Conservation (phyloP, 2,113 vertebrate genomes). For the Hyperopisus bebe region DNA sequence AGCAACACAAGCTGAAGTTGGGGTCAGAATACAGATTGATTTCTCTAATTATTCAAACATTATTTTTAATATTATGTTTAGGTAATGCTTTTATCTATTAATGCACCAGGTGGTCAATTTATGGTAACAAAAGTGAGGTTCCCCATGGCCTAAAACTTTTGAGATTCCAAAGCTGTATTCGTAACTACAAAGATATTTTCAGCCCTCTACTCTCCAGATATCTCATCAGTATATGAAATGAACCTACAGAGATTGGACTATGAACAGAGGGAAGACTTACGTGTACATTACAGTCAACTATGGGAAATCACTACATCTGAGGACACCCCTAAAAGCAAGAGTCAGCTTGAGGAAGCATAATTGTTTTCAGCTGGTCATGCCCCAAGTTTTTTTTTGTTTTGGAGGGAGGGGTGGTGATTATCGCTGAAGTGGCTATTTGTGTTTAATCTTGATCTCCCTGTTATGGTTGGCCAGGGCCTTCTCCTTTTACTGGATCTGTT, state of each 20-base stretch:
- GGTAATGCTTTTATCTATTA: background rate
- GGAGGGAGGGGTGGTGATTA: background rate
- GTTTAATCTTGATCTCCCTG: background rate
- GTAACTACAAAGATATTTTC: background rate
- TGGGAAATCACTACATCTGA: background rate
- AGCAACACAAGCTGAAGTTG: background rate
- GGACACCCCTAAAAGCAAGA: background rate
- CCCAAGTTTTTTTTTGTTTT: background rate
- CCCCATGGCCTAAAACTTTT: background rate
- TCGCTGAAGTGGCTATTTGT: background rate
- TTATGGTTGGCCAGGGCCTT: background rate
- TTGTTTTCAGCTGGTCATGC: background rate
- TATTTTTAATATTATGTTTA: background rate
- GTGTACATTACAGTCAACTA: background rate
- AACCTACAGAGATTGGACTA: background rate
- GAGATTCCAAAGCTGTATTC: background rate
- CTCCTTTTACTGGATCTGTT: background rate
- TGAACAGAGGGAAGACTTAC: background rate
- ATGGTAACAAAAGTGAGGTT: background rate
- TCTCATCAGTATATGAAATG: background rate
- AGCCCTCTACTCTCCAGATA: background rate
- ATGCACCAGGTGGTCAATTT: background rate
- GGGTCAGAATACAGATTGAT: background rate
- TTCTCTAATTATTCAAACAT: background rate
- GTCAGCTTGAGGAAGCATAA: background rate